Evolutionary conservation across 2,797 vertebrate genomes (phyloP), one percentile per base, ranked within the genome.

Genomic region (Ataeniobius toweri): DNA sequence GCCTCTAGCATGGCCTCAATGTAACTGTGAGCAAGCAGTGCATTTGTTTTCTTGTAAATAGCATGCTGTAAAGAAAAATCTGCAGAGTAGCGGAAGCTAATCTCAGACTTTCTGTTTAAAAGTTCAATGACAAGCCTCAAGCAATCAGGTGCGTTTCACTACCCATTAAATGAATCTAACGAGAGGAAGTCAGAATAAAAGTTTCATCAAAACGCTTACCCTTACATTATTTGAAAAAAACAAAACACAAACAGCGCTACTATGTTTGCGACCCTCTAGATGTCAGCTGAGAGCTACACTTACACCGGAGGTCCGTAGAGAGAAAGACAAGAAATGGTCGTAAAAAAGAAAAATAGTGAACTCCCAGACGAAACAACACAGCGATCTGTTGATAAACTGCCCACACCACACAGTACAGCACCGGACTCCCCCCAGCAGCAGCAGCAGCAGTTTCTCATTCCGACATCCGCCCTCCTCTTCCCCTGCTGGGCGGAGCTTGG

Each of bases 401-500:
- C 5, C 26, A 31, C 31, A 41, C 20, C 36, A 68, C 3, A 44
- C 36, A 5, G 63, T 22, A 5, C 22, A n/a, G 65, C 65, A 24
- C 9, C 26, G 24, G 73, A 81, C 80, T 86, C 56, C 69, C 77
- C 73, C 9, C 0, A 24, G 4, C 22, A 46, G 67, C 41, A 46
- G 41, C 65, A 41, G 65, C 5, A 48, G 61, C 73, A 59, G 75
- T 22, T 83, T 2, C 68, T 86, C 84, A 83, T 20, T 75, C 86
- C 79, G 31, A 83, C 89, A 79, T 67, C 85, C 82, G 85, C 84
- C 85, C 83, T 86, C 85, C 83, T 68, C 77, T 44, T 75, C 81
- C 70, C 55, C 69, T 48, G 88, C 69, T 51, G 89, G 92, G 91
- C 86, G 93, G 93, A 88, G 91, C 90, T 7, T 69, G 2, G 1